Base-by-base conservation (phyloP, 2,888 invertebrate species). In the Dicyrtomina minuta region DNA sequence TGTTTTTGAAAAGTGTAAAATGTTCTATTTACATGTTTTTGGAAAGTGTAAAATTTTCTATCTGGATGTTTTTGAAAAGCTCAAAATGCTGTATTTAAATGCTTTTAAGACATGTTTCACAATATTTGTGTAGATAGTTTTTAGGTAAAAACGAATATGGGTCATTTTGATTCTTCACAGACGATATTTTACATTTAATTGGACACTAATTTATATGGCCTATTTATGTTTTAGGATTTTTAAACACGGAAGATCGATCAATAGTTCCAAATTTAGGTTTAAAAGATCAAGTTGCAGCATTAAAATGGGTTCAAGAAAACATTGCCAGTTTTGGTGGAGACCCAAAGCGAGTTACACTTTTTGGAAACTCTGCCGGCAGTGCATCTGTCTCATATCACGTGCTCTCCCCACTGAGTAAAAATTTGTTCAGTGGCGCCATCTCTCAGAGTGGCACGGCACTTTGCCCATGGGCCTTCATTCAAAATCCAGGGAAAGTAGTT, bases 371-470 rank as follows among this genome's bases (percentile, higher is more conserved):
- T 17, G 61, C 72, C 4, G 75, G 75, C 0, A 27, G 60, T 26
- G 72, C 72, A 2, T 70, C 72, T 0, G 76, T 75, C 0, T 72
- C 73, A 4, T 76, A 74, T 24, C 76, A 75, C 43, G 65, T 76
- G 6, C 46, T 76, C 13, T 70, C 70, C 3, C 76, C 76, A 0
- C 68, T 76, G 74, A 72, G 72, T 44, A 49, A 68, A 61, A 24
- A 64, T 12, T n/a, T 64, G 8, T 61, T 61, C 24, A 43, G 43
- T 39, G 61, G 67, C 1, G 76, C 73, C 3, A 76, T 76, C 43
- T 71, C 72, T 6, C 72, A 72, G 46, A 71, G 72, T 68, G 76
- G 76, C 24, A 72, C 71, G 49, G 73, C 74, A 2, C 49, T 74
- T 8, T 76, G 76, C 51, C 74, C 74, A 0, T 76, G 76, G 76